These are phyloP conservation scores for Sebastes hubbsi DNA, from an alignment of 2,797 vertebrate species.

Conservation along the genomic window DNA sequence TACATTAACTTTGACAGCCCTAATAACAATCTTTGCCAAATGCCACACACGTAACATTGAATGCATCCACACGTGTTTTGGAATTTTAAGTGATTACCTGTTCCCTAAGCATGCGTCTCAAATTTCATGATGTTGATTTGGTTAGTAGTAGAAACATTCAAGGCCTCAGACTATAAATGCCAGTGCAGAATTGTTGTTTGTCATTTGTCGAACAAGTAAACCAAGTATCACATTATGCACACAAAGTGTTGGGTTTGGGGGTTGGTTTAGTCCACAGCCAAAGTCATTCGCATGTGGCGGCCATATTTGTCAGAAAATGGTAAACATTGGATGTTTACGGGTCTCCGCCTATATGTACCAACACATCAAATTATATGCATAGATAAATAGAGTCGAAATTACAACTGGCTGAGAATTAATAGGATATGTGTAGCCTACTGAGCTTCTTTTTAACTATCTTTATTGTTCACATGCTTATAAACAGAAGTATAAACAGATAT, in stretches of 20 bases:
- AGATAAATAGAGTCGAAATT: background rate
- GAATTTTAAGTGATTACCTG: background rate
- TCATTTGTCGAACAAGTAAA: background rate
- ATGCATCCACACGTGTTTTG: background rate
- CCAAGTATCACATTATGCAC: background rate
- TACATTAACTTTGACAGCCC: too few relatives aligned
- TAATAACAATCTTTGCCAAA: background rate
- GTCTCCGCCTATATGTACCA: background rate
- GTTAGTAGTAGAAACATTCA: background rate
- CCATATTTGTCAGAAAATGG: background rate
- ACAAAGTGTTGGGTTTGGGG: background rate
- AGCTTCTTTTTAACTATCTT: background rate
- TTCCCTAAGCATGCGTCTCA: background rate
- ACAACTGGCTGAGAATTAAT: background rate
- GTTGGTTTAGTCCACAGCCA: background rate
- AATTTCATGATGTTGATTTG: background rate
- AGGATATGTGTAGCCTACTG: too few relatives aligned
- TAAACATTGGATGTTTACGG: background rate
- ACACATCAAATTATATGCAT: background rate
- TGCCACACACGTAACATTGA: background rate
- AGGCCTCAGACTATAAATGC: background rate
- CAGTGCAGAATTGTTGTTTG: background rate
- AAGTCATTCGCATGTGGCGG: background rate
- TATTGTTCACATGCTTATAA: too few relatives aligned
- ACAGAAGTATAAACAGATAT: too few relatives aligned